Evolutionary conservation across 2,113 vertebrate species (phyloP).

Genomic region (Syngnathus scovelli): DNA sequence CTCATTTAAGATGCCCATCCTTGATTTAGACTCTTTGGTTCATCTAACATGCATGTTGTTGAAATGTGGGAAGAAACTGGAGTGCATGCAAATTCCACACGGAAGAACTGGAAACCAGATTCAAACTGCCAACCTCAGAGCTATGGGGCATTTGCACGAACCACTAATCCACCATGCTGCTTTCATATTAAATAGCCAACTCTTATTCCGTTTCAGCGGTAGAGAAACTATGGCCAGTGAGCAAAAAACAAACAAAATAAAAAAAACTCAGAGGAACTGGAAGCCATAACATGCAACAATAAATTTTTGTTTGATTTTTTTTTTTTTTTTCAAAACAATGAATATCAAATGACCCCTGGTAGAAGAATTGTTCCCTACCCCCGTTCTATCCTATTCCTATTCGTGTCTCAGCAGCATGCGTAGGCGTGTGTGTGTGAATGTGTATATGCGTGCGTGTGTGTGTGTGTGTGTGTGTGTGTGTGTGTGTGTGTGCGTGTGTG

Average conservation of each 20-base stretch:
- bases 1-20: too few species aligned
- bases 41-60: background rate
- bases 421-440: background rate
- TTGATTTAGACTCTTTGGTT: too few species aligned
- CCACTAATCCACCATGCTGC: slow-evolving; percentile 7
- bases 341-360: background rate
- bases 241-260: background rate
- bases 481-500: background rate
- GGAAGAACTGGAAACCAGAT: too few species aligned
- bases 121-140: background rate
- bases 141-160: background rate
- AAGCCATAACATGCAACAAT: background rate
- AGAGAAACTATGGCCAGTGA: background rate
- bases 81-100: background rate
- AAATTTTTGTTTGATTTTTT: background rate
- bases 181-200: slow-evolving; percentile 49
- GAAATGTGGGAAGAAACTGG: background rate
- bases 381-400: slow-evolving; percentile 20
- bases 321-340: background rate
- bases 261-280: background rate
- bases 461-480: background rate
- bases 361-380: background rate
- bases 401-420: background rate
- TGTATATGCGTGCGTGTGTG: too few species aligned
- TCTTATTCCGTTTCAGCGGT: slow-evolving; percentile 29